Evolutionary conservation across 2,797 vertebrate genomes (phyloP), one percentile per base, ranked within the genome.

Genomic region (Capromys pilorides): DNA sequence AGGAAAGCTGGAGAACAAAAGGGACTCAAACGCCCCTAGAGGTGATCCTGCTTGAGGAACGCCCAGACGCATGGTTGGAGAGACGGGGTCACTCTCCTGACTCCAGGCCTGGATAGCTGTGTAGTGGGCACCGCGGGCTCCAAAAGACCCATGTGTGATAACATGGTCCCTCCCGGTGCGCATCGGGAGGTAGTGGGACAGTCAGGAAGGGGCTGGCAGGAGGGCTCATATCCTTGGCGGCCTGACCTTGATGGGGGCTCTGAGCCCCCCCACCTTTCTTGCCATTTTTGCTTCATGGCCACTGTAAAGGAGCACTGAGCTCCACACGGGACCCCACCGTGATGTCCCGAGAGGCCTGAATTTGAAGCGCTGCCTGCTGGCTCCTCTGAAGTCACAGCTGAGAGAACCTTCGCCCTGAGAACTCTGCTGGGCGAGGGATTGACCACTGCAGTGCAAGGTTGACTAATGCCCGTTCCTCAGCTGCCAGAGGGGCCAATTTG

Each of bases 51-150:
- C n/a, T 13, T 6, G 75, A 92, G 39, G 88, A 77, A 6, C 10
- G 26, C 12, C 33, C 36, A 81, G 83, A 73, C 10, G 66, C 18
- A 85, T 19, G 31, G 19, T 3, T 80, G 82, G 81, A 66, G 78
- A 95, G 78, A 96, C 26, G 10, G 7, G 80, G 24, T 13, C 73
- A 0, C 19, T 90, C 85, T 88, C 66, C 64, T 92, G 21, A 89
- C 77, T 77, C 10, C 91, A 75, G n/a, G 24, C 10, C 4, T 83
- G 31, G 10, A 31, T 64, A 41, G 71, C 31, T 54, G 88, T 86
- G 64, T 77, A 88, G 39, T 78, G 84, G n/a, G 13, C 11, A 28
- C 5, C 54, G 19, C 6, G 19, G 33, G 12, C 12, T 45, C 31
- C 49, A 18, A 73, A 84, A 26, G 39, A 21, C 19, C 22, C 39